Conservation (phyloP, 53 echinoderm and acorn worm genomes). For the Henricia sp. region DNA sequence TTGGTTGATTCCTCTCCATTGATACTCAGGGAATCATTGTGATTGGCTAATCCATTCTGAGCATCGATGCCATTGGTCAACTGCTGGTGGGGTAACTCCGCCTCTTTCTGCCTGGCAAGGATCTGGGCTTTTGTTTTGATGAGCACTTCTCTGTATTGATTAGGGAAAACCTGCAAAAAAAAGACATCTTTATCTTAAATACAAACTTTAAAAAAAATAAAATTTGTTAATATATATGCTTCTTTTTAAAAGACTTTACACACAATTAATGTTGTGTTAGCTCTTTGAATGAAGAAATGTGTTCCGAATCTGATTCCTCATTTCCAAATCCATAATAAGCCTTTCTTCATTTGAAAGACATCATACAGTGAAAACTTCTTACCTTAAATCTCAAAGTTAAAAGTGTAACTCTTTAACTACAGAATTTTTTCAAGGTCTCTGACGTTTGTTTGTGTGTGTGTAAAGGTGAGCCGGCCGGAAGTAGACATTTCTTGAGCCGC, state of each 20-base stretch:
- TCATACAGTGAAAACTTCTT: too few species aligned
- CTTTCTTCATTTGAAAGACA: too few species aligned
- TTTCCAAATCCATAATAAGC: too few species aligned
- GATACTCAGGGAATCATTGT: not conserved
- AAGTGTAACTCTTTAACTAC: too few species aligned
- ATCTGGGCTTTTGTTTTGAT: conserved; percentile 62
- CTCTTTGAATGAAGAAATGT: too few species aligned
- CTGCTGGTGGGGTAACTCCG: conserved; percentile 5
- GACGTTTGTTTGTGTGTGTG: too few species aligned
- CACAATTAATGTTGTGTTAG: too few species aligned
- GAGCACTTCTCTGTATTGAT: conserved; percentile 90
- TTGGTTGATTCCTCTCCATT: conserved; percentile 64
- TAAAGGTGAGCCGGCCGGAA: too few species aligned
- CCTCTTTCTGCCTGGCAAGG: conserved; percentile 71
- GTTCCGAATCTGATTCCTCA: too few species aligned
- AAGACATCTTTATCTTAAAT: not conserved
- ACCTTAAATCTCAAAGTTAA: too few species aligned
- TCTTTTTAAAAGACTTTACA: not conserved
- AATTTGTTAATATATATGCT: not conserved
- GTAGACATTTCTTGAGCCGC: too few species aligned
- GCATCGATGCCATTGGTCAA: conserved; percentile 62
- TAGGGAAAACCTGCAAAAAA: conserved; percentile 81
- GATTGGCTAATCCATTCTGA: conserved; percentile 30
- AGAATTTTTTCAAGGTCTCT: too few species aligned
- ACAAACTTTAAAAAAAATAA: conserved; percentile 3